phyloP scores from a whole-genome alignment of 2,797 vertebrate species.

The Paguma larvata region DNA sequence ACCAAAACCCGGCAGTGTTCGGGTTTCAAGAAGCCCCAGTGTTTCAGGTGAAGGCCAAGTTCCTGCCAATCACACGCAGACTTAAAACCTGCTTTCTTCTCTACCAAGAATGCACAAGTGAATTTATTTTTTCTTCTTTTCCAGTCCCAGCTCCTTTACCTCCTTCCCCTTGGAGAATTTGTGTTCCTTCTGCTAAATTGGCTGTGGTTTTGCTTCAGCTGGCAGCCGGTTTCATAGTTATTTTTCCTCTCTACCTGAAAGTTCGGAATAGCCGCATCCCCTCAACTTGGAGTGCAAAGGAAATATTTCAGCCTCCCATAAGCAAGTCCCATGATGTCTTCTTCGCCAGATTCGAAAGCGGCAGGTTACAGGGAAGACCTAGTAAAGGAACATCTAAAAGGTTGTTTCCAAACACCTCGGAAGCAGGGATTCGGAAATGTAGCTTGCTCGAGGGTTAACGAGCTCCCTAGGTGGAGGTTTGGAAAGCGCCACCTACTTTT shows the following conservation, averaged over 20 bases:
- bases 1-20: not conserved
- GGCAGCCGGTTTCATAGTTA: conserved; percentile 39
- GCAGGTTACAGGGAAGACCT: not conserved
- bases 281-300: not conserved
- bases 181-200: conserved; percentile 72
- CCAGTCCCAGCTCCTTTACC: conserved; percentile 64
- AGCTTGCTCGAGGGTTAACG: not conserved
- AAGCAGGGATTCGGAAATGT: not conserved
- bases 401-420: not conserved
- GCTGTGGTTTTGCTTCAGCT: conserved; percentile 62
- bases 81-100: conserved; percentile 62
- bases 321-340: not conserved
- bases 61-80: not conserved
- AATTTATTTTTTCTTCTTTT: conserved; percentile 51
- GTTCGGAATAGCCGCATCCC: conserved; percentile 55
- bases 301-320: not conserved
- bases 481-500: not conserved
- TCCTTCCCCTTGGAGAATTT: conserved; percentile 60
- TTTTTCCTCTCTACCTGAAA: conserved; percentile 66
- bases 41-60: not conserved
- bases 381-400: not conserved
- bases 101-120: not conserved
- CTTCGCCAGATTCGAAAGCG: not conserved
- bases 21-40: not conserved
- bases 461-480: not conserved